Base-by-base conservation (phyloP, 2,888 invertebrate genomes). In the Eupithecia tripunctaria region DNA sequence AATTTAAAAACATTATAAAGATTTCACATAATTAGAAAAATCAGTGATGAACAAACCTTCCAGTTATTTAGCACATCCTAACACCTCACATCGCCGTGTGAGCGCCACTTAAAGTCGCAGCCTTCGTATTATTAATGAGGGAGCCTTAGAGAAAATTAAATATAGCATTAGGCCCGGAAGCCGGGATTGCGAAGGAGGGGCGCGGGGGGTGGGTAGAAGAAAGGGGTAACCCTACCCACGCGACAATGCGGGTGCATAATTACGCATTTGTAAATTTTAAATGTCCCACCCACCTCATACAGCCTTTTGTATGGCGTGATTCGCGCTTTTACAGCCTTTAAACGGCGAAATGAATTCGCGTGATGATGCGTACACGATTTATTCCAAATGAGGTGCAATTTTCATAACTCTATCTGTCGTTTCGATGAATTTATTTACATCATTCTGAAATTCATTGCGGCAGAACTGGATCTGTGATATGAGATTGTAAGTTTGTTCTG, bases 201-300 rank as follows among this genome's bases (percentile, higher is more conserved):
- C 83, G 85, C 85, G 21, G 36, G 77, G 68, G 79, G 82, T 82
- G 83, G 83, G 83, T 82, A 83, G 84, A 85, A 82, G 82, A 85
- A 85, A 85, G 82, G 85, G 85, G 85, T 84, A 93, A 91, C 93
- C 94, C 91, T 92, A 84, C 81, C 85, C 86, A 87, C 89, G 89
- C 93, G 93, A 94, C 93, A 94, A 94, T 93, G 91, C 94, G 93
- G 93, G 94, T 92, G 94, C 93, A 94, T 94, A 94, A 94, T 93
- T 93, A 94, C 94, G 94, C 93, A 94, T 94, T 94, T 94, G 94
- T 94, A 93, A 91, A 94, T 94, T 93, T 94, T 94, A 93, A 93
- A 94, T 94, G 93, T 91, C 84, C 91, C 92, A 89, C 92, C 92
- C 91, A 90, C 91, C 89, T 91, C 91, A 91, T 91, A 91, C 86